Conservation (phyloP, 2,113 vertebrate species). For the Emberiza fucata region DNA sequence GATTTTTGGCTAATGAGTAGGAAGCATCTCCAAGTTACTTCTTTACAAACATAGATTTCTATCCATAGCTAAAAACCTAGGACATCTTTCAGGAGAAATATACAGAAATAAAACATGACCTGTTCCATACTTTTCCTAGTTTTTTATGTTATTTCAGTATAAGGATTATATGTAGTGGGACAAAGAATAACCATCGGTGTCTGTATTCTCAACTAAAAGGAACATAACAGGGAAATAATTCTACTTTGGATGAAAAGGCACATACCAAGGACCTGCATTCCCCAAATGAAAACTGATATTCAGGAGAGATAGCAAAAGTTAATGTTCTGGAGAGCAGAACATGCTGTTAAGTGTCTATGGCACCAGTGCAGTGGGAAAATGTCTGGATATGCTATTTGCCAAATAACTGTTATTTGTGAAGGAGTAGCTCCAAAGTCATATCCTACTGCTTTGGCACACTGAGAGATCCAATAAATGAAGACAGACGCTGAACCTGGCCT, state of each 20-base stretch:
- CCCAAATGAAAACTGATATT: slow-evolving; percentile 24
- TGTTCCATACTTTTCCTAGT: not conserved
- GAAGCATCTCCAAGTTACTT: not conserved
- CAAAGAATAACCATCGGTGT: not conserved
- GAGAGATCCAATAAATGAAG: slow-evolving; percentile 20
- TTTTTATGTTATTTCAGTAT: not conserved
- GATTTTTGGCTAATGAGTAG: not conserved
- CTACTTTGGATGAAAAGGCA: not conserved
- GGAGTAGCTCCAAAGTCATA: slow-evolving; percentile 41
- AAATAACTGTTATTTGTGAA: slow-evolving; percentile 40
- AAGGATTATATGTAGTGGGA: not conserved
- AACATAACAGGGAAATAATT: not conserved
- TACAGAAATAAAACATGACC: not conserved
- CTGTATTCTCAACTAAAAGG: not conserved
- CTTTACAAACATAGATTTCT: not conserved
- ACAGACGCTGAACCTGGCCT: not conserved
- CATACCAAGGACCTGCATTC: not conserved
- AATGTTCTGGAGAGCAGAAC: slow-evolving; percentile 7
- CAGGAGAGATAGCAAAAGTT: slow-evolving; percentile 36
- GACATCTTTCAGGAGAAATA: not conserved
- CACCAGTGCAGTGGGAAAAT: slow-evolving; percentile 51
- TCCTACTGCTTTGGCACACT: slow-evolving; percentile 42
- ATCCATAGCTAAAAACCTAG: not conserved
- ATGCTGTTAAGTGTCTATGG: slow-evolving; percentile 33
- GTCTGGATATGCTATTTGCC: slow-evolving; percentile 42